Evolutionary conservation across 2,113 vertebrate genomes (phyloP).

Genomic region (Xiphophorus hellerii): DNA sequence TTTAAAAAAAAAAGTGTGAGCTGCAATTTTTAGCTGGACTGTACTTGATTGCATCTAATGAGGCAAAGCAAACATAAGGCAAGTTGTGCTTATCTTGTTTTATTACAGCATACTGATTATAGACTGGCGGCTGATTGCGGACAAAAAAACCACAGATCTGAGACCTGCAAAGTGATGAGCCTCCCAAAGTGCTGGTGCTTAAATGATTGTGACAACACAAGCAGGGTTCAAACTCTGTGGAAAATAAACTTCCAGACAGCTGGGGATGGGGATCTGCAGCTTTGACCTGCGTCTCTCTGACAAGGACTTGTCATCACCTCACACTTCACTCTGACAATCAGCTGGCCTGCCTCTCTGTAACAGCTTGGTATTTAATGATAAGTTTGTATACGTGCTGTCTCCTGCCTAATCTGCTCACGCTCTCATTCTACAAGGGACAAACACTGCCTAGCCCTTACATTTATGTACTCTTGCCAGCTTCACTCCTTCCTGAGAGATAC

Average conservation of each 20-base stretch:
- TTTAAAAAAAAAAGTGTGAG: slow-evolving; percentile 42
- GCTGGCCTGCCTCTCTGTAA: slow-evolving; percentile 46
- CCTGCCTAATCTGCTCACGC: slow-evolving; percentile 43
- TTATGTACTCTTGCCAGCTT: slow-evolving; percentile 29
- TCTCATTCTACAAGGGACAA: slow-evolving; percentile 22
- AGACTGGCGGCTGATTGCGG: slow-evolving; percentile 61
- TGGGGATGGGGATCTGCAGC: slow-evolving; percentile 20
- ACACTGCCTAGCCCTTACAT: slow-evolving; percentile 29
- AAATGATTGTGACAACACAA: not conserved
- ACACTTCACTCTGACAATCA: slow-evolving; percentile 51
- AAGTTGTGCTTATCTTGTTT: slow-evolving; percentile 64
- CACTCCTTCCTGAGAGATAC: slow-evolving; percentile 18
- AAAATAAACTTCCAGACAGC: slow-evolving; percentile 9
- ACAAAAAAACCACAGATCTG: slow-evolving; percentile 64
- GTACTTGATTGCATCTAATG: slow-evolving; percentile 57
- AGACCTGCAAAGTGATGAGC: slow-evolving; percentile 54
- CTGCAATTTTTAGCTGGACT: slow-evolving; percentile 36
- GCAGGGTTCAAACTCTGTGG: not conserved
- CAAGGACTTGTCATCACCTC: slow-evolving; percentile 51
- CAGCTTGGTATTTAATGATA: slow-evolving; percentile 41
- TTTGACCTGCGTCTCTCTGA: slow-evolving; percentile 51
- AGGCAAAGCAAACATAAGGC: slow-evolving; percentile 48
- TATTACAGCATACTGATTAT: slow-evolving; percentile 47
- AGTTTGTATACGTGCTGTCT: slow-evolving; percentile 22
- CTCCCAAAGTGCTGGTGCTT: slow-evolving; percentile 3